Conservation (phyloP, 2,113 vertebrate genomes). For the Oxyruncus cristatus region DNA sequence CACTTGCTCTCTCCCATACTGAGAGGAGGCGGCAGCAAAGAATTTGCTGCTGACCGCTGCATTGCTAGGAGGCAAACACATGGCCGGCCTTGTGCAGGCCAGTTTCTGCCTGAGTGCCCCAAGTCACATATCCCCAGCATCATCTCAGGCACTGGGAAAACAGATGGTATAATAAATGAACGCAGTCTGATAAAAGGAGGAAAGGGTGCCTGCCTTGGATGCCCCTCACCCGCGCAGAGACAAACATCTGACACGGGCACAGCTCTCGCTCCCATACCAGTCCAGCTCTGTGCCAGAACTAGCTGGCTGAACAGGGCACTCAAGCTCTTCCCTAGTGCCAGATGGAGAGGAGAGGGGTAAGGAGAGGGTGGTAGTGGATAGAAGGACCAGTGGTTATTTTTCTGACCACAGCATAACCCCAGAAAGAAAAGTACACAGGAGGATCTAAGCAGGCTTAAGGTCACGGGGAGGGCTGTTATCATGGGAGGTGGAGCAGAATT, state of each 20-base stretch:
- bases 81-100: conserved; percentile 68
- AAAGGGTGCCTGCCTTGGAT: conserved; percentile 44
- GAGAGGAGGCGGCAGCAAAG: conserved; percentile 62
- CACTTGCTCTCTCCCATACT: conserved; percentile 43
- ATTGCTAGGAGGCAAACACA: conserved; percentile 69
- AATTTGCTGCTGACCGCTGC: conserved; percentile 71
- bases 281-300: neutral
- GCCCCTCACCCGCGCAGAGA: neutral
- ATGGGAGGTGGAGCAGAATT: neutral
- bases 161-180: conserved; percentile 74
- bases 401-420: neutral
- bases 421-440: neutral
- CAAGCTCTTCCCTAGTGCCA: neutral
- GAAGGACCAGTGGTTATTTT: neutral
- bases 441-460: neutral
- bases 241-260: neutral
- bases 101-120: conserved; percentile 72
- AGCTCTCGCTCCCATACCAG: neutral
- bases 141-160: conserved; percentile 67
- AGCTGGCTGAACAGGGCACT: neutral
- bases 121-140: conserved; percentile 62
- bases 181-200: neutral
- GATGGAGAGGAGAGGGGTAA: neutral
- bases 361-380: neutral
- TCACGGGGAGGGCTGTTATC: neutral